These are phyloP conservation scores for Semnornis frantzii DNA, from an alignment of 2,113 vertebrate genomes.

Conservation along the genomic window DNA sequence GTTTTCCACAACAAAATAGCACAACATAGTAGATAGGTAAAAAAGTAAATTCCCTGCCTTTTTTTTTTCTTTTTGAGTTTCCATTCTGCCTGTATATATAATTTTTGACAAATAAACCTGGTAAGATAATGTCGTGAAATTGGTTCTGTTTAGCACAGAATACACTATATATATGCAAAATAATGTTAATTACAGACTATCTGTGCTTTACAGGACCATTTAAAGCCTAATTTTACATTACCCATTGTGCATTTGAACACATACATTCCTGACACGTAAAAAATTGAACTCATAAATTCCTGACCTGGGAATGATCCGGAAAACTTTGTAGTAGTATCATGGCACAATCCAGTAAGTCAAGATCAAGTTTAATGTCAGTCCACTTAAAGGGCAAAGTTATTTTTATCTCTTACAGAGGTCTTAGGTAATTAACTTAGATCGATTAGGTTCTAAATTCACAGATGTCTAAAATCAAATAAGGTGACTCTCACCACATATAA, in stretches of 20 bases:
- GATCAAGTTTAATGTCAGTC: background rate
- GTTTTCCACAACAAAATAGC: background rate
- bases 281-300: background rate
- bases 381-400: background rate
- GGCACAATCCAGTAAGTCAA: background rate
- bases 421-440: background rate
- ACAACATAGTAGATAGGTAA: background rate
- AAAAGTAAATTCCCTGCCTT: background rate
- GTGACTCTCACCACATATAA: background rate
- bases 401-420: background rate
- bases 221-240: background rate
- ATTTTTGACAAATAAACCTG: background rate
- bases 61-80: background rate
- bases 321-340: accelerated
- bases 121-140: background rate
- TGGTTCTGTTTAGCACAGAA: background rate
- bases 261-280: too few relatives aligned
- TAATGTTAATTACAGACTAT: background rate
- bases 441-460: background rate
- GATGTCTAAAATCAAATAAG: background rate
- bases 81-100: background rate
- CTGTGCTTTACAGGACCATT: background rate
- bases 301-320: background rate
- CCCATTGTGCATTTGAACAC: background rate
- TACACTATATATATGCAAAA: background rate